A percentile compares a stretch with the other conserved stretches of the same genome.
Conservation (phyloP, 2,888 invertebrate genomes). For the Nephrotoma appendiculata region DNA sequence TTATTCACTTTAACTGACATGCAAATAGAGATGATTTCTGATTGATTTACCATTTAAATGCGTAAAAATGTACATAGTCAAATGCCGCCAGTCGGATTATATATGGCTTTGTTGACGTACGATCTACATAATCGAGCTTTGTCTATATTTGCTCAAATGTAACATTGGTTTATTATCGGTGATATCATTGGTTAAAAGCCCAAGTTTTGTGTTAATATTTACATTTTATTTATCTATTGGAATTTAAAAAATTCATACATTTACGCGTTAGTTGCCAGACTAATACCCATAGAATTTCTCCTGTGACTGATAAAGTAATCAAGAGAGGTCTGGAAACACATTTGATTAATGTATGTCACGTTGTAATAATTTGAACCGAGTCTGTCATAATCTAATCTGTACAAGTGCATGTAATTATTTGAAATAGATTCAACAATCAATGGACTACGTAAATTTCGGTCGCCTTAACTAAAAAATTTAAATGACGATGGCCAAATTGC, state of each 20-base stretch:
- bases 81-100: background rate
- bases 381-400: too few relatives aligned
- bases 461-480: too few relatives aligned
- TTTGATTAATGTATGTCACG: too few relatives aligned
- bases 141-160: background rate
- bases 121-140: background rate
- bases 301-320: too few relatives aligned
- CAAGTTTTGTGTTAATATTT: background rate
- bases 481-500: too few relatives aligned
- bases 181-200: background rate
- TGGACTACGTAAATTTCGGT: too few relatives aligned
- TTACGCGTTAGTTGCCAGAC: too few relatives aligned
- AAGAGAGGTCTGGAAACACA: too few relatives aligned
- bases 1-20: background rate
- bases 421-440: too few relatives aligned
- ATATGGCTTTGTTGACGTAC: background rate
- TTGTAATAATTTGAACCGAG: too few relatives aligned
- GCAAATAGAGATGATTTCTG: background rate
- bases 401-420: too few relatives aligned
- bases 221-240: background rate
- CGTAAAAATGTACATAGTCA: background rate
- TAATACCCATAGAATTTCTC: too few relatives aligned
- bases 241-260: background rate
- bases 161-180: background rate
- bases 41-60: background rate